phyloP scores from a whole-genome alignment of 2,888 invertebrate genomes.

The Rosalia funebris region DNA sequence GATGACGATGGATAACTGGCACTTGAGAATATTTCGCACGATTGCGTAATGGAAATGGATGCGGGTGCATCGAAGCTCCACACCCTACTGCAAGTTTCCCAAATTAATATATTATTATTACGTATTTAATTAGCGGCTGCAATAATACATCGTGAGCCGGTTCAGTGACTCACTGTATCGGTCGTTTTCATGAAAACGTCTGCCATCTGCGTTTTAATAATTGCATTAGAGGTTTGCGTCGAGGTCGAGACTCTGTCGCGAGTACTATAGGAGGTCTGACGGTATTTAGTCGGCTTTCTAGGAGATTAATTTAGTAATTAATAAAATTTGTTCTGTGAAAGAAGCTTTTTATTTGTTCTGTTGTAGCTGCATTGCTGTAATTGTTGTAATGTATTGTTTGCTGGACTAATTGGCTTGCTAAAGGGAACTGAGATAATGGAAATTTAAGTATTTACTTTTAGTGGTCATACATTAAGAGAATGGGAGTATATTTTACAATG shows the following conservation, averaged over 20 bases:
- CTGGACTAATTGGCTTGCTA: neutral
- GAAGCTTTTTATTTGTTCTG: constrained; percentile 7
- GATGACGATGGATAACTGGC: constrained; percentile 45
- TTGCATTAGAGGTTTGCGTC: constrained; percentile 17
- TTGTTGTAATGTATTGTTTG: neutral
- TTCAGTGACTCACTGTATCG: neutral
- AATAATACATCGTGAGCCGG: constrained; percentile 45
- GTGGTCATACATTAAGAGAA: too few species aligned
- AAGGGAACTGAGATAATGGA: neutral
- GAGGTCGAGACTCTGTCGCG: neutral
- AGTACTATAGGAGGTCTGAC: neutral
- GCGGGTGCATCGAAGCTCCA: constrained; percentile 57
- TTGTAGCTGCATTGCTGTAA: neutral
- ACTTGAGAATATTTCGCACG: constrained; percentile 47
- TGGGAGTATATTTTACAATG: too few species aligned
- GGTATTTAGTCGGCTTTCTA: neutral
- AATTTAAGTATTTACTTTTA: too few species aligned
- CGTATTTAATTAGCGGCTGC: constrained; percentile 61
- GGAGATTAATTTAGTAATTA: constrained; percentile 11
- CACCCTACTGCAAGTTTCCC: constrained; percentile 61
- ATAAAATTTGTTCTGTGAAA: constrained; percentile 16
- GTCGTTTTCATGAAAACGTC: constrained; percentile 16
- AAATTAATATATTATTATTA: constrained; percentile 64
- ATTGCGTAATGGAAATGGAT: constrained; percentile 50
- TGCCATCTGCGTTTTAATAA: constrained; percentile 28